These are phyloP conservation scores for Leiothrix lutea DNA, from an alignment of 2,113 vertebrate genomes.

Conservation along the genomic window DNA sequence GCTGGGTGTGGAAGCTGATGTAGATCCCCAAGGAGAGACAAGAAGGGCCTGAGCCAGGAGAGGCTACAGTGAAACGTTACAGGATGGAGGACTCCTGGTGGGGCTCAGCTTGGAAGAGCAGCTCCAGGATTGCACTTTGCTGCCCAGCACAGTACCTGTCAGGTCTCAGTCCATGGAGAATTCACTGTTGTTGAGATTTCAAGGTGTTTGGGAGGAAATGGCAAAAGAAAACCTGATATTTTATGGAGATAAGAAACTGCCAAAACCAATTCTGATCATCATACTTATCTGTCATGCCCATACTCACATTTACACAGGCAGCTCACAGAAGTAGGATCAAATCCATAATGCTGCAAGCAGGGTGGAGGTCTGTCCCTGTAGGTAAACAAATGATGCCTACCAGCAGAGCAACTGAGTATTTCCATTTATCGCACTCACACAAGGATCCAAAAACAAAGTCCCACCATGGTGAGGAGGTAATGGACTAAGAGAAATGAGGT, in stretches of 20 bases:
- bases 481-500: neutral
- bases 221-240: neutral
- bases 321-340: neutral
- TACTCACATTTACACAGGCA: neutral
- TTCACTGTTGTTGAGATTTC: rapidly evolving
- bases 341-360: neutral
- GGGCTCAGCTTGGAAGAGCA: neutral
- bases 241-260: neutral
- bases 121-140: neutral
- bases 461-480: neutral
- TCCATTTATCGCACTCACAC: neutral
- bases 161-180: neutral
- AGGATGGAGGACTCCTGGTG: neutral
- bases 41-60: neutral
- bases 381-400: neutral
- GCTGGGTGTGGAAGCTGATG: neutral
- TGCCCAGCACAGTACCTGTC: rapidly evolving
- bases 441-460: neutral
- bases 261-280: neutral
- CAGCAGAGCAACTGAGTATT: neutral
- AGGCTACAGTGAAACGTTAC: neutral
- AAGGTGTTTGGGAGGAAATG: neutral
- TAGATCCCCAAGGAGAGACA: neutral
- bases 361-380: neutral
- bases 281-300: neutral